Evolutionary conservation across 37 sponge, comb jelly and placozoan species (phyloP).

Genomic region (Petrosia ficiformis): DNA sequence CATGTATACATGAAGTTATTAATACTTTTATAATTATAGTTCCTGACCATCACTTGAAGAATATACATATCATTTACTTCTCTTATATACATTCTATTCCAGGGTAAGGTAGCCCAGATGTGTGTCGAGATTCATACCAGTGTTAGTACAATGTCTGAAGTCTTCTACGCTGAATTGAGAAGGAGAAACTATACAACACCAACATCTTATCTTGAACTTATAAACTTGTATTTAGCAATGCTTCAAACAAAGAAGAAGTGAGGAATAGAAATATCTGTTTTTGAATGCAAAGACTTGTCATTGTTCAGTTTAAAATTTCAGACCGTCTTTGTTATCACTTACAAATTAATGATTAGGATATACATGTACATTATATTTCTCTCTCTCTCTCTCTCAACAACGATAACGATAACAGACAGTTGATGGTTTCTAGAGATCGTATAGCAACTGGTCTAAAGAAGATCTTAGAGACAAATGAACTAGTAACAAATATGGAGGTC

Average conservation of each 20-base stretch:
- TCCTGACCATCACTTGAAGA: too few relatives aligned
- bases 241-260: constrained; percentile 89
- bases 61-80: too few relatives aligned
- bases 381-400: too few relatives aligned
- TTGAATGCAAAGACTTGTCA: neutral
- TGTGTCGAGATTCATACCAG: constrained; percentile 97
- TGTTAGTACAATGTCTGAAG: constrained; percentile 86
- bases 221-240: constrained; percentile 94
- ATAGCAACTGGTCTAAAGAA: constrained; percentile 96
- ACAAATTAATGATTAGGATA: neutral
- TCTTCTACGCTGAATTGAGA: constrained; percentile 91
- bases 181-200: constrained; percentile 98
- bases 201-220: constrained; percentile 97
- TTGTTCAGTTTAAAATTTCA: too few relatives aligned
- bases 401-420: too few relatives aligned
- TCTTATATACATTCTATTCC: too few relatives aligned
- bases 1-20: too few relatives aligned
- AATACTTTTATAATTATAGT: too few relatives aligned
- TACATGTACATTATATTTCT: neutral
- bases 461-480: constrained; percentile 93
- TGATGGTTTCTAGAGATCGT: constrained; percentile 73
- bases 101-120: constrained; percentile 75
- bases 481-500: constrained; percentile 91
- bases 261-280: neutral
- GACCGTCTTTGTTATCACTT: neutral